Evolutionary conservation across 1,140 invertebrate species (phyloP).

Genomic region (Carposina sasakii): DNA sequence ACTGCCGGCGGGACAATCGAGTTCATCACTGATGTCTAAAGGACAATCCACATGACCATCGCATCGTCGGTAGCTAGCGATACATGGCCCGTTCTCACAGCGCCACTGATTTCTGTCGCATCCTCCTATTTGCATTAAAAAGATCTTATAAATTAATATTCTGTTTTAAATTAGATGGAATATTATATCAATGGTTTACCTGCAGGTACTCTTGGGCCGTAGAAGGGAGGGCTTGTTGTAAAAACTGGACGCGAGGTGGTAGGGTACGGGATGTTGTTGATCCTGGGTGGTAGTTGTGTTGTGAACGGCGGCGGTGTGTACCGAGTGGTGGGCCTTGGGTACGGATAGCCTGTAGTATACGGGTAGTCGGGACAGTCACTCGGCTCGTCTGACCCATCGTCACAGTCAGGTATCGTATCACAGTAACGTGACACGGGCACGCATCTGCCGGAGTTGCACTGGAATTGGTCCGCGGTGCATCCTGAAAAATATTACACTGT

Average conservation of each 20-base stretch:
- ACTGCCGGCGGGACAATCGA: slow-evolving; percentile 72
- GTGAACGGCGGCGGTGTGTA: too few relatives aligned
- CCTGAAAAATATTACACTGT: too few relatives aligned
- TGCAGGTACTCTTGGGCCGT: too few relatives aligned
- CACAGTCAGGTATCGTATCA: slow-evolving; percentile 80
- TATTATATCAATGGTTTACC: too few relatives aligned
- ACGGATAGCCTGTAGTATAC: background rate
- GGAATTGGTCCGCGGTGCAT: slow-evolving; percentile 43
- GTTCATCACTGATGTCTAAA: slow-evolving; percentile 78
- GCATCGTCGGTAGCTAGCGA: slow-evolving; percentile 72
- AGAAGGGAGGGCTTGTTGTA: too few relatives aligned
- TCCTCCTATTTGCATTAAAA: too few relatives aligned
- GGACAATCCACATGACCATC: slow-evolving; percentile 78
- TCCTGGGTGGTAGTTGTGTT: too few relatives aligned
- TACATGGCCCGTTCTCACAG: slow-evolving; percentile 81
- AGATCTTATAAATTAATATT: too few relatives aligned
- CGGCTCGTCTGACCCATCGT: slow-evolving; percentile 83
- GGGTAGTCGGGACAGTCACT: slow-evolving; percentile 21
- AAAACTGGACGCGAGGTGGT: too few relatives aligned
- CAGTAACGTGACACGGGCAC: slow-evolving; percentile 77
- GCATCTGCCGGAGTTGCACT: slow-evolving; percentile 78
- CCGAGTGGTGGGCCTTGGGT: slow-evolving; percentile 6
- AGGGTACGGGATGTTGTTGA: too few relatives aligned
- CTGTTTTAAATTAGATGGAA: too few relatives aligned
- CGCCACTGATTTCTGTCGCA: slow-evolving; percentile 67